phyloP scores from a whole-genome alignment of 2,113 vertebrate species.

The Labeo catla region DNA sequence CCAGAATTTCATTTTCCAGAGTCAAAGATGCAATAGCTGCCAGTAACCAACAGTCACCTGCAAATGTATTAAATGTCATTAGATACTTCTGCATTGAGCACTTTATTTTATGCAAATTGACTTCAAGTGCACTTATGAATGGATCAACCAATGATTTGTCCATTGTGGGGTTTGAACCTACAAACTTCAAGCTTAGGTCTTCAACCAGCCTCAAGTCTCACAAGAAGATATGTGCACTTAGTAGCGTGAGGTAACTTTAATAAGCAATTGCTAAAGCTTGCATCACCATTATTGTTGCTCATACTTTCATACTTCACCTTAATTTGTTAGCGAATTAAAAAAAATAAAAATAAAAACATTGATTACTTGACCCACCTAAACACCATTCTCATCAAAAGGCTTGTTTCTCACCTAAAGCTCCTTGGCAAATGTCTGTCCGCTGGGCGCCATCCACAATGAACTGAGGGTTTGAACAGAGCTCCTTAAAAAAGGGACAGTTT shows the following conservation, averaged over 20 bases:
- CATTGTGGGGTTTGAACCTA: background rate
- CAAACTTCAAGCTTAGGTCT: background rate
- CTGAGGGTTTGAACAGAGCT: conserved; percentile 75
- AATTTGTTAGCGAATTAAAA: background rate
- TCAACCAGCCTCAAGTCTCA: background rate
- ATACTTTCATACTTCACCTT: background rate
- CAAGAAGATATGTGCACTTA: background rate
- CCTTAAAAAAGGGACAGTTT: conserved; percentile 61
- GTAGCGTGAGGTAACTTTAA: background rate
- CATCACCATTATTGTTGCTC: background rate
- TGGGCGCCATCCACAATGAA: conserved; percentile 77
- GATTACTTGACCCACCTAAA: background rate
- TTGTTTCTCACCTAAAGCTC: conserved; percentile 74
- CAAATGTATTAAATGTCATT: background rate
- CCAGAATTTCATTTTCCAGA: conserved; percentile 80
- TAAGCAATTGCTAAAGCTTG: background rate
- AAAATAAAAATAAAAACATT: no score
- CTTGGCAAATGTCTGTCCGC: conserved; percentile 81
- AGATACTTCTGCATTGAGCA: background rate
- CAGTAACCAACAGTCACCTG: conserved; percentile 93
- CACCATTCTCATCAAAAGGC: background rate
- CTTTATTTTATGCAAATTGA: background rate
- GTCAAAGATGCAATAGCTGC: conserved; percentile 91
- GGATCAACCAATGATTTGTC: background rate
- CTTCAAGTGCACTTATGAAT: background rate